phyloP scores from a whole-genome alignment of 23 tunicate genomes.

The Halocynthia roretzi region DNA sequence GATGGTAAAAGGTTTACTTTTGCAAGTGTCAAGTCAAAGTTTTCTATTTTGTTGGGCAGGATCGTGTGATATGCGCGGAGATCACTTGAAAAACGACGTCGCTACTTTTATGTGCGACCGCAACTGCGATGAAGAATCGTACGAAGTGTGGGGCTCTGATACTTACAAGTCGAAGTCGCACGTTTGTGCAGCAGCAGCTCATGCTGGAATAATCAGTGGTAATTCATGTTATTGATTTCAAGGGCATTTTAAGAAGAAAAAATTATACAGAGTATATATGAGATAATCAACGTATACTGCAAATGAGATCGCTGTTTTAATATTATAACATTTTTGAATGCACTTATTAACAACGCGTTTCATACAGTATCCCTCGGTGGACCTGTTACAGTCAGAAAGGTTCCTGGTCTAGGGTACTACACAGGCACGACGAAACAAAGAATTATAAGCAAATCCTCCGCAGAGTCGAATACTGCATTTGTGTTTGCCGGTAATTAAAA shows the following conservation, averaged over 20 bases:
- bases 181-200: conserved; percentile 22
- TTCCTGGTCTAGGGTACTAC: conserved; percentile 5
- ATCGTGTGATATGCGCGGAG: conserved; percentile 16
- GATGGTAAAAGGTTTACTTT: too few species aligned
- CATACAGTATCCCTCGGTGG: conserved; percentile 39
- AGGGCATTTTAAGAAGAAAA: not conserved
- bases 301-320: not conserved
- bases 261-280: not conserved
- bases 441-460: conserved; percentile 13
- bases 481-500: conserved; percentile 11
- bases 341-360: not conserved
- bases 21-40: too few species aligned
- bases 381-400: conserved; percentile 29
- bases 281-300: not conserved
- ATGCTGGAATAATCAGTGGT: conserved; percentile 19
- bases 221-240: not conserved
- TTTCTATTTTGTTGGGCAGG: conserved; percentile 1
- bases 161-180: conserved; percentile 21
- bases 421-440: conserved; percentile 27
- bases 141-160: conserved; percentile 26
- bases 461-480: conserved; percentile 5
- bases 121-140: conserved; percentile 5
- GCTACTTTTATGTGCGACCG: conserved; percentile 7
- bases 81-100: conserved; percentile 18
- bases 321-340: not conserved